Evolutionary conservation across 2,113 vertebrate genomes (phyloP).

Genomic region (Clarias batrachus): DNA sequence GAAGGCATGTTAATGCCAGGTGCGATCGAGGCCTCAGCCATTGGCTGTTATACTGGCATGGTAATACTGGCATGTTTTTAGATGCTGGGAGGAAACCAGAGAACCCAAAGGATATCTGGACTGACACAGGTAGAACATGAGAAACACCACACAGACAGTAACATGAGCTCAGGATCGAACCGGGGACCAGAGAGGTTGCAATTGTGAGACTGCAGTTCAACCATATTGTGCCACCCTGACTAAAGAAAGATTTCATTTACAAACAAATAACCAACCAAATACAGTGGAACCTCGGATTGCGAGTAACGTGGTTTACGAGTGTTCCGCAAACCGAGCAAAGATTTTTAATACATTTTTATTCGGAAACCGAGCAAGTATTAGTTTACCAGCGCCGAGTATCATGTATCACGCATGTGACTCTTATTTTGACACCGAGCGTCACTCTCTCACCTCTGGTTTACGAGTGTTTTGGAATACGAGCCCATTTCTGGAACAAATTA

Average conservation of each 20-base stretch:
- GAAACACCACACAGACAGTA: not conserved
- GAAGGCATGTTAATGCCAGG: not conserved
- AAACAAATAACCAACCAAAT: not conserved
- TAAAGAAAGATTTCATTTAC: slow-evolving; percentile 1
- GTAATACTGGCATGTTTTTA: not conserved
- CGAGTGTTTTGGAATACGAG: too few species aligned
- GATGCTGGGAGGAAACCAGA: not conserved
- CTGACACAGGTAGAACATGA: not conserved
- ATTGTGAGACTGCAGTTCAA: not conserved
- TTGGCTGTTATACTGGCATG: not conserved
- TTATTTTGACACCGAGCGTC: too few species aligned
- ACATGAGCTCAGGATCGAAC: not conserved
- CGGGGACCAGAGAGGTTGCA: not conserved
- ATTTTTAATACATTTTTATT: too few species aligned
- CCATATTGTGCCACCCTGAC: not conserved
- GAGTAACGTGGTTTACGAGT: too few species aligned
- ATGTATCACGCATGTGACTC: too few species aligned
- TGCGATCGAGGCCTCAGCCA: not conserved
- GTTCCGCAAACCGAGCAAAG: too few species aligned
- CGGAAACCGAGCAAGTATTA: too few species aligned
- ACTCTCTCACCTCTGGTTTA: too few species aligned
- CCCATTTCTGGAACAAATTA: too few species aligned
- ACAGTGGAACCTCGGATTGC: too few species aligned
- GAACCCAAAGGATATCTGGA: not conserved
- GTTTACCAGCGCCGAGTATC: too few species aligned